Conservation (phyloP, 2,888 invertebrate species). For the Drosophila melanocephala region DNA sequence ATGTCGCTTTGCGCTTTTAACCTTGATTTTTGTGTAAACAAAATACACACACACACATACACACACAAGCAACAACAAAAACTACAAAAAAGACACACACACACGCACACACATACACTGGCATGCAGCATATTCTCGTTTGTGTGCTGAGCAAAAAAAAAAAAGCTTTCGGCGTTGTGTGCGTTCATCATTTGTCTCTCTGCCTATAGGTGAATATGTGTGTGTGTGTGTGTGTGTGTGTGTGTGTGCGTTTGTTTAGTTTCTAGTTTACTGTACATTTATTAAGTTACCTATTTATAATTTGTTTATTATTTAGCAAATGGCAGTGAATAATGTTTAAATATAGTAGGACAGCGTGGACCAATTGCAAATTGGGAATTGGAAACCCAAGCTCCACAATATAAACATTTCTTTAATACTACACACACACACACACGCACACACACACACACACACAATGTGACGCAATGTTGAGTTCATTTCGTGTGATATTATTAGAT, state of each 20-base stretch:
- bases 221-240: constrained; percentile 24
- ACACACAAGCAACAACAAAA: constrained; percentile 41
- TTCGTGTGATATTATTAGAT: constrained; percentile 73
- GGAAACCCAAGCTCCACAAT: constrained; percentile 45
- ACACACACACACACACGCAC: not conserved
- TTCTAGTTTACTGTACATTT: constrained; percentile 70
- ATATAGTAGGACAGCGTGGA: constrained; percentile 43
- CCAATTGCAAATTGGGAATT: constrained; percentile 13
- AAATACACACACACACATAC: constrained; percentile 38
- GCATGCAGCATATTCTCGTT: constrained; percentile 59
- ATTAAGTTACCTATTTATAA: constrained; percentile 79
- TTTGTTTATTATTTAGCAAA: constrained; percentile 77
- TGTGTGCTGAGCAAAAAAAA: constrained; percentile 47
- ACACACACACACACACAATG: constrained; percentile 22
- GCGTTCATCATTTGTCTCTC: constrained; percentile 58
- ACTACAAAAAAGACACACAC: constrained; percentile 32
- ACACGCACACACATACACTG: constrained; percentile 33
- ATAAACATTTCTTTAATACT: constrained; percentile 39
- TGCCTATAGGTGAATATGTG: constrained; percentile 22
- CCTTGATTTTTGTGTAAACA: constrained; percentile 80
- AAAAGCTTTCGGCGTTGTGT: constrained; percentile 70
- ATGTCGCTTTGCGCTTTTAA: constrained; percentile 78
- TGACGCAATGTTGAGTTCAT: constrained; percentile 63
- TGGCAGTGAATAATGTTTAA: constrained; percentile 71
- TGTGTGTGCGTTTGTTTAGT: constrained; percentile 50